Percentiles rank a stretch among this genome's conserved stretches.
Evolutionary conservation across 2,797 vertebrate species (phyloP).

Genomic region (Antrozous pallidus): DNA sequence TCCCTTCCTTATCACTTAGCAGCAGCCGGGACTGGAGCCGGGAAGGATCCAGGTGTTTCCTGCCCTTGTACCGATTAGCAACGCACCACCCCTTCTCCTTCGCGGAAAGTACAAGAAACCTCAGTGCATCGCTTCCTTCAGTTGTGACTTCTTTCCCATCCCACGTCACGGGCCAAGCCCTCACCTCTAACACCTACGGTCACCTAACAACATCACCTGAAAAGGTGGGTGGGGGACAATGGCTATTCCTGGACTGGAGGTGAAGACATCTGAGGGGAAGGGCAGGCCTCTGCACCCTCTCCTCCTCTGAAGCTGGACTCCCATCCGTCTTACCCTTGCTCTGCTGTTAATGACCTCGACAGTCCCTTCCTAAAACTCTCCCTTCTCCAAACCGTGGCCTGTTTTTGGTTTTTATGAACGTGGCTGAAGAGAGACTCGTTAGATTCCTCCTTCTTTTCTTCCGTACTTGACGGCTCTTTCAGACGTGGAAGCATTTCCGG

Average conservation of each 20-base stretch:
- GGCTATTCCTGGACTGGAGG: background rate
- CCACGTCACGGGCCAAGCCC: too few species aligned
- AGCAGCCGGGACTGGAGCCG: too few species aligned
- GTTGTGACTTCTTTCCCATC: too few species aligned
- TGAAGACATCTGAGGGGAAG: background rate
- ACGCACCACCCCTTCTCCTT: too few species aligned
- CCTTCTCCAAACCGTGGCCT: background rate
- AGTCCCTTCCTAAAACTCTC: too few species aligned
- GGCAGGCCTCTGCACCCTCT: too few species aligned
- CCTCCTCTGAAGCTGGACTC: background rate
- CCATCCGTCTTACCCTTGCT: background rate
- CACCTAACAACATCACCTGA: background rate
- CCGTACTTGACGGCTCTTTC: background rate
- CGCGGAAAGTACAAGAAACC: too few species aligned
- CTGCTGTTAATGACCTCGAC: background rate
- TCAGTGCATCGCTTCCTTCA: too few species aligned
- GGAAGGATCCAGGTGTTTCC: too few species aligned
- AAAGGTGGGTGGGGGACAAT: background rate
- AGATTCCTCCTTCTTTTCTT: too few species aligned
- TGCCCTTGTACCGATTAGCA: too few species aligned
- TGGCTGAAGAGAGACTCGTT: background rate
- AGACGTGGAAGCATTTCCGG: background rate
- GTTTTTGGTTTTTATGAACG: background rate
- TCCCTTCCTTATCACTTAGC: too few species aligned
- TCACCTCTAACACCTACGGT: background rate